phyloP scores from a whole-genome alignment of 2,797 vertebrate genomes.

The Sebastes trivittatus region DNA sequence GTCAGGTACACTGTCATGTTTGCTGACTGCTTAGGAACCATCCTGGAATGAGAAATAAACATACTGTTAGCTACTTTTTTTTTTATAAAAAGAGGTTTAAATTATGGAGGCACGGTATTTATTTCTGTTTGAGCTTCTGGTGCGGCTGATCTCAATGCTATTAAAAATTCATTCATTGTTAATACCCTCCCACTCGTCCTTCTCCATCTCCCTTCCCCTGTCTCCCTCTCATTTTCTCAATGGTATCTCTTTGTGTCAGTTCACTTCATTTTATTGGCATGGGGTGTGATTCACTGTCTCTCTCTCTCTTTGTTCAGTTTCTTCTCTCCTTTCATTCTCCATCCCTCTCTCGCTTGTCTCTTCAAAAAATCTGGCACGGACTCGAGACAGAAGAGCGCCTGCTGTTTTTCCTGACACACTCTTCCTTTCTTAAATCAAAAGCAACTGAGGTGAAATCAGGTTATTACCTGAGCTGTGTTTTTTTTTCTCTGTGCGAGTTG shows the following conservation, averaged over 20 bases:
- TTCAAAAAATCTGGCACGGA: slow-evolving; percentile 67
- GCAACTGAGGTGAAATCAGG: slow-evolving; percentile 76
- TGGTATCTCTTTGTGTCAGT: slow-evolving; percentile 71
- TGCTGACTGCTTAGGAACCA: slow-evolving; percentile 64
- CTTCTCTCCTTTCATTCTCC: slow-evolving; percentile 56
- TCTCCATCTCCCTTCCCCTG: slow-evolving; percentile 30
- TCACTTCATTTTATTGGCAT: slow-evolving; percentile 66
- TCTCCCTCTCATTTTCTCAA: slow-evolving; percentile 58
- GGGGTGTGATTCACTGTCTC: slow-evolving; percentile 59
- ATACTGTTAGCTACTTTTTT: slow-evolving; percentile 29
- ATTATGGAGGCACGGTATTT: slow-evolving; percentile 55
- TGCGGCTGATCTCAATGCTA: slow-evolving; percentile 57
- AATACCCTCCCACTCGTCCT: slow-evolving; percentile 65
- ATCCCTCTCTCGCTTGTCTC: slow-evolving; percentile 49
- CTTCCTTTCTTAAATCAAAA: slow-evolving; percentile 80
- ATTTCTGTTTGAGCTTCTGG: slow-evolving; percentile 66
- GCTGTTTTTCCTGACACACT: slow-evolving; percentile 75
- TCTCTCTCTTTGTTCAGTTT: slow-evolving; percentile 67
- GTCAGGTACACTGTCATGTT: slow-evolving; percentile 60
- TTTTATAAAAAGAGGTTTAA: slow-evolving; percentile 40
- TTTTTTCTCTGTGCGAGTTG: slow-evolving; percentile 43
- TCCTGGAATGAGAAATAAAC: slow-evolving; percentile 9
- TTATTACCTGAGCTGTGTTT: slow-evolving; percentile 76
- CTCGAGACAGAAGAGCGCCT: slow-evolving; percentile 68
- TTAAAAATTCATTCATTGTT: slow-evolving; percentile 69